Conservation (phyloP, 2,888 invertebrate species). For the Ommatoiulus sabulosus region DNA sequence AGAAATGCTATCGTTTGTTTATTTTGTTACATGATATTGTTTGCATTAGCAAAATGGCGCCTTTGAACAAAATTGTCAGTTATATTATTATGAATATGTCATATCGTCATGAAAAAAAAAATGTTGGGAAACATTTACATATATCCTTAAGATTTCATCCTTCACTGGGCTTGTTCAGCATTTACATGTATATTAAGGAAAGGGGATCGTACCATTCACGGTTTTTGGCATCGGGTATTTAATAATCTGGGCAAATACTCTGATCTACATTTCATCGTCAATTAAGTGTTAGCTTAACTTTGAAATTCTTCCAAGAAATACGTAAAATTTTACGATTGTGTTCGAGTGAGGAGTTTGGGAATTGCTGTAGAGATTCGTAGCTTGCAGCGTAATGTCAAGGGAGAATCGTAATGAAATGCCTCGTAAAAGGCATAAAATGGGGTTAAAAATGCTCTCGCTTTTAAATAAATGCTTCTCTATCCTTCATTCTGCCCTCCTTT, state of each 20-base stretch:
- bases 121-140: too few relatives aligned
- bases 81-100: too few relatives aligned
- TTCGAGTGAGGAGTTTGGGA: not conserved
- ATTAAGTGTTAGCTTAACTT: not conserved
- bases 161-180: too few relatives aligned
- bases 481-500: slow-evolving; percentile 25
- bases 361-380: not conserved
- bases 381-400: not conserved
- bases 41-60: too few relatives aligned
- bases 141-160: too few relatives aligned
- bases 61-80: too few relatives aligned
- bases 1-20: too few relatives aligned
- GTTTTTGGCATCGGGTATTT: not conserved
- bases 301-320: slow-evolving; percentile 16
- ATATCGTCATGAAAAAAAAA: too few relatives aligned
- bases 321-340: slow-evolving; percentile 26
- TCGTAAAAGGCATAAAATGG: slow-evolving; percentile 34
- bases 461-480: slow-evolving; percentile 34
- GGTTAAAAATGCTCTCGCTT: slow-evolving; percentile 27
- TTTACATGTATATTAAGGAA: too few relatives aligned
- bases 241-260: not conserved
- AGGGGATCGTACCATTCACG: too few relatives aligned
- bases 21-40: too few relatives aligned
- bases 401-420: slow-evolving; percentile 34
- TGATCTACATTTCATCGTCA: not conserved